Base-by-base conservation (phyloP, 2,888 invertebrate species). In the Himalopsyche japonica region DNA sequence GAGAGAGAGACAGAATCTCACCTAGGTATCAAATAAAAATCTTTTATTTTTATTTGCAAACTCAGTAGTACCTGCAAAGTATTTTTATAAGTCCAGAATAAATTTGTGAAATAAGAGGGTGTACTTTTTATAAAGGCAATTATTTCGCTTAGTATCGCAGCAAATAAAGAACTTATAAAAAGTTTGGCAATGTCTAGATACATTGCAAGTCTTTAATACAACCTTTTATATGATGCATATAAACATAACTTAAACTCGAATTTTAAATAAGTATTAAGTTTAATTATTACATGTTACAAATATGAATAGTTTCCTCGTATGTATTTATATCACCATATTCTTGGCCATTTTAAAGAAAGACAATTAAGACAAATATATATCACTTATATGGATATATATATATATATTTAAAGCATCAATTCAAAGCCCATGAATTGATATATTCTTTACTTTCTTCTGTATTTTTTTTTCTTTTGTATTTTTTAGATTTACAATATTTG, bases 21-120 rank as follows among this genome's bases (percentile, higher is more conserved):
- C 20, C 82, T 37, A 57, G 70, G 57, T 57, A 57, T 57, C 79
- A 84, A 57, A 83, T 77, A 37, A 80, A 84, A 83, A 81, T 85
- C 85, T 83, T 86, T 85, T 87, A 86, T 87, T 85, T 87, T 87
- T 86, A 87, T 87, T 87, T 86, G 76, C 85, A 27, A 43, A 47
- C 80, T 83, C 83, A 76, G 80, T n/a, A n/a, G n/a, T 85, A 83
- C 83, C 85, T 85, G 85, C 49, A 76, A 83, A 83, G 79, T 86
- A 86, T 84, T 86, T 84, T 83, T 86, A 85, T 85, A 86, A 86
- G 84, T 80, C 79, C 76, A 79, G 84, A 82, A 86, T 86, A 84
- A 85, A 85, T 85, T 83, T 80, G 84, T 84, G 77, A 82, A 85
- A 86, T 83, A 82, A 77, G 57, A 57, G 64, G 57, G 78, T 49